These are phyloP conservation scores for Limnephilus lunatus DNA, from an alignment of 2,888 invertebrate genomes.

Conservation along the genomic window DNA sequence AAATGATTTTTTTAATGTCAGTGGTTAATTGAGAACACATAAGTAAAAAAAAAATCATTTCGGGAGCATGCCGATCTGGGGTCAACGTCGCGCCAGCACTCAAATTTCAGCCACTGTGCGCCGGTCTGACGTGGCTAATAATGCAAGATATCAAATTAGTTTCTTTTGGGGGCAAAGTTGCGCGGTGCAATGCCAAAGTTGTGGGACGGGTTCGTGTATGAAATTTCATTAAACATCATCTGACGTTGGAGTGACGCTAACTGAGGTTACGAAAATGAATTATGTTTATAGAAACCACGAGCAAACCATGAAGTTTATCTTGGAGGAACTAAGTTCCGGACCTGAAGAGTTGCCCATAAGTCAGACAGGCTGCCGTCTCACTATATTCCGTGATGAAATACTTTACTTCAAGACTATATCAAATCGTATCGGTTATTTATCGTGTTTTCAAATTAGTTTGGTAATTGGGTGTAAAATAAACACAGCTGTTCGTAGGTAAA, in stretches of 20 bases:
- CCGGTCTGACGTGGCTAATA: neutral
- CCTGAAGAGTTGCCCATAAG: constrained; percentile 38
- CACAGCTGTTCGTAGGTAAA: no score
- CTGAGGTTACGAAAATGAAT: constrained; percentile 48
- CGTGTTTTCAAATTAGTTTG: neutral
- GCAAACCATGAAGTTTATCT: constrained; percentile 21
- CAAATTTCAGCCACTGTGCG: no score
- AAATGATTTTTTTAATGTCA: no score
- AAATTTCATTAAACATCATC: constrained; percentile 59
- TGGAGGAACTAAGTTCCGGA: constrained; percentile 40
- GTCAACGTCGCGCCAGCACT: no score
- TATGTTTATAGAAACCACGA: constrained; percentile 33
- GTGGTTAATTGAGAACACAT: no score
- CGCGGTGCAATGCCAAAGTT: constrained; percentile 11
- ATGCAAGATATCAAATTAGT: neutral
- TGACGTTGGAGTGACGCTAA: constrained; percentile 52
- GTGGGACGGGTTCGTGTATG: constrained; percentile 18
- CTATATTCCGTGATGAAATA: neutral
- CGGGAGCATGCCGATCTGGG: no score
- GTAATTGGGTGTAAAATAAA: neutral
- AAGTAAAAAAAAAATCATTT: no score
- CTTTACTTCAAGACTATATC: neutral
- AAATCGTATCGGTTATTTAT: neutral
- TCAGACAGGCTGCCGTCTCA: constrained; percentile 19
- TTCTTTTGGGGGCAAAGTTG: neutral